These are phyloP conservation scores for Galaxea fascicularis DNA, from an alignment of 92 coral and sea anemone species.

Conservation along the genomic window DNA sequence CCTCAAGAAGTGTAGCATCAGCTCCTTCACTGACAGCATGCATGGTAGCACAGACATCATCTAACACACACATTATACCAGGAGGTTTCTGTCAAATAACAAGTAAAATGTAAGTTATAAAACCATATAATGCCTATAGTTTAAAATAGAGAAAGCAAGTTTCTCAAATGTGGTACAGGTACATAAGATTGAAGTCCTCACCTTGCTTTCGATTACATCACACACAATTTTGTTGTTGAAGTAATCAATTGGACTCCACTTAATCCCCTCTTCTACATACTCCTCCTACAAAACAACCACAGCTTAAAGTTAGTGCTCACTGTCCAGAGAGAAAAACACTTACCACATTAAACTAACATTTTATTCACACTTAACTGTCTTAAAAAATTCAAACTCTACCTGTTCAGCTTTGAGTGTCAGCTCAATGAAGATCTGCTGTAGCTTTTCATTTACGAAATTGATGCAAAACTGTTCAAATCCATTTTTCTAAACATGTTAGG, in stretches of 20 bases:
- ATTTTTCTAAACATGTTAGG: conserved; percentile 76
- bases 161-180: neutral
- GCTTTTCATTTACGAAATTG: conserved; percentile 98
- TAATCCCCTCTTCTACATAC: conserved; percentile 97
- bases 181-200: neutral
- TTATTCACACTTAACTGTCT: too few species aligned
- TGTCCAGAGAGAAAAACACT: too few species aligned
- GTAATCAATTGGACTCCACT: conserved; percentile 97
- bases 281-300: conserved; percentile 73
- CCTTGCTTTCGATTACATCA: conserved; percentile 99
- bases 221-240: conserved; percentile 99
- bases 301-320: neutral
- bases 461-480: conserved; percentile 99
- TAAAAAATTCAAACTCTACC: conserved; percentile 41
- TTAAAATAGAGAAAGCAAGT: too few species aligned
- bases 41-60: conserved; percentile 99
- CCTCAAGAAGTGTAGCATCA: conserved; percentile 94
- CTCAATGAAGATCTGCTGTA: conserved; percentile 98
- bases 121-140: neutral
- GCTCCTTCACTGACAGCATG: conserved; percentile 99
- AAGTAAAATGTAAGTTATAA: neutral
- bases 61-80: conserved; percentile 96
- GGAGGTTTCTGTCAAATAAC: conserved; percentile 84
- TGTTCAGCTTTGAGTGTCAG: conserved; percentile 97
- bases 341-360: neutral